Evolutionary conservation across 1,140 invertebrate species (phyloP), one percentile per base, ranked within the genome.

Genomic region (Bombyx mandarina): DNA sequence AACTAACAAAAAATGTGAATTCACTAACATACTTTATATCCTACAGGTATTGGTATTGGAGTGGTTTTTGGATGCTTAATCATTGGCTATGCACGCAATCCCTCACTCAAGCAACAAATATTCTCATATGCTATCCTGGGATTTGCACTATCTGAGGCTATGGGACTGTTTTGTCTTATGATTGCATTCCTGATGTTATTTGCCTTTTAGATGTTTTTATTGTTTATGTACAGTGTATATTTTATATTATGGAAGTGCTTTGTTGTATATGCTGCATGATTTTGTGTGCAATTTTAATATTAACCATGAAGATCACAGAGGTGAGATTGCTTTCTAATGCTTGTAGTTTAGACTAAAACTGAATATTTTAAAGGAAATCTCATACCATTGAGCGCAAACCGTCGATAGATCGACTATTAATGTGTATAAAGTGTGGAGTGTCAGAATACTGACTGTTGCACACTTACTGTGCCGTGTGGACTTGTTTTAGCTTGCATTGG

Each of bases 111-210:
- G 88, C 94, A 96, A 75, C 96, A 98, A 89, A 90, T 98, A 65
- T 99, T 98, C 89, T 94, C 94, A 57, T 98, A 98, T 88, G 96
- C 96, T 61, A 95, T 98, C 82, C 89, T 98, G 70, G 96, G 96
- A 74, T 98, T 98, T 90, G 97, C 97, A 67, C 88, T 99, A 45
- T 95, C 96, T 60, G 97, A 99, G 92, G 96, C 97, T 66, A 97
- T 98, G 94, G 97, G 96, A 75, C 91, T 99, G 48, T 98, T 98
- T 90, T 97, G 96, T 91, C 88, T 98, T 64, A 98, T 98, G 95
- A 97, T 98, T 91, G 94, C 95, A 50, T 98, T 98, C 89, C 86
- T 98, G 64, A 91, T 98, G 79, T 89, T 98, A 60, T 98, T 96
- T 89, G 96, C 94, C 43, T 82, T 91, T 78, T 93, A 89, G 88